Percentiles rank a stretch among this genome's conserved stretches.
These are phyloP conservation scores for Chrysaora quinquecirrha DNA, from an alignment of 30 jellyfish, hydroid and myxozoan genomes.

Conservation along the genomic window DNA sequence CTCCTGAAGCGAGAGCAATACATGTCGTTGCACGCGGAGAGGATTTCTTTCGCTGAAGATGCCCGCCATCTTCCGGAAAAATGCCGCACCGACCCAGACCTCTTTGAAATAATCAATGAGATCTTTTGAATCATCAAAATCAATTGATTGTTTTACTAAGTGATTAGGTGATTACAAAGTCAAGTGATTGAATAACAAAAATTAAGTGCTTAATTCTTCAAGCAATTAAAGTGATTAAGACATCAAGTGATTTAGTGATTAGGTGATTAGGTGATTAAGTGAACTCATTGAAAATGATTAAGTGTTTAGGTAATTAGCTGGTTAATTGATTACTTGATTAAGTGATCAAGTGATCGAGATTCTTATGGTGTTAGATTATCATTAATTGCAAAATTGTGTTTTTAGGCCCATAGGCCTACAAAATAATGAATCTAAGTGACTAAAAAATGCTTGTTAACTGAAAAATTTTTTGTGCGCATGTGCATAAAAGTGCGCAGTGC, in stretches of 20 bases:
- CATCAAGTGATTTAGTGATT: background rate
- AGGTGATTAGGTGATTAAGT: background rate
- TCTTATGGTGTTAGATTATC: background rate
- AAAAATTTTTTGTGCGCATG: background rate
- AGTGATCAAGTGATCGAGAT: conserved; percentile 2
- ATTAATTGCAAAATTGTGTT: background rate
- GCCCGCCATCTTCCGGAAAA: too few species aligned
- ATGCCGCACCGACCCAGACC: too few species aligned
- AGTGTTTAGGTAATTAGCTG: background rate
- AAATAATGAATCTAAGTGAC: background rate
- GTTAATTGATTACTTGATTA: background rate
- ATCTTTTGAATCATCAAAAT: too few species aligned
- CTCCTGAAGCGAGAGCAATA: too few species aligned
- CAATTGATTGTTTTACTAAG: too few species aligned
- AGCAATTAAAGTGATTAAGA: conserved; percentile 1
- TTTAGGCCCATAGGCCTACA: too few species aligned
- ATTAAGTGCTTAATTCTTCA: too few species aligned
- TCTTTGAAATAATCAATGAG: too few species aligned
- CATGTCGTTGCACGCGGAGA: too few species aligned
- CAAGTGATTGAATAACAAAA: too few species aligned
- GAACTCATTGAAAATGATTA: background rate
- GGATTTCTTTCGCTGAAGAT: too few species aligned
- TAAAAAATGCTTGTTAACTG: background rate
- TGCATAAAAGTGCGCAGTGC: conserved; percentile 5
- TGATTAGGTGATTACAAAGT: too few species aligned